These are phyloP conservation scores for Yponomeuta evonymella DNA, from an alignment of 2,888 invertebrate genomes.

Conservation along the genomic window DNA sequence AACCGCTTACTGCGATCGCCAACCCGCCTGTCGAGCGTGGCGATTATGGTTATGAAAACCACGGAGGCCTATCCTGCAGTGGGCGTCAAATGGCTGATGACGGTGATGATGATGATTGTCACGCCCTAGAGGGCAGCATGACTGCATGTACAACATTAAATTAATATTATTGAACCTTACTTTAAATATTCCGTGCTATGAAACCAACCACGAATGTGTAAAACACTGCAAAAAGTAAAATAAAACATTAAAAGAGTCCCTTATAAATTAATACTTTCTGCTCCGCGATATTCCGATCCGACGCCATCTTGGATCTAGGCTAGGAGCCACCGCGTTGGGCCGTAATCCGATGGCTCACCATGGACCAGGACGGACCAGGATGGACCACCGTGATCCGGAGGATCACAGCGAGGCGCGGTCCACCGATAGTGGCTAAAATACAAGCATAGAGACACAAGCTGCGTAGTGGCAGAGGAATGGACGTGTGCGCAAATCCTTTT, in stretches of 20 bases:
- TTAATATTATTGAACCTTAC: no score
- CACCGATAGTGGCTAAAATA: conserved; percentile 43
- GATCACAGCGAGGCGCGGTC: conserved; percentile 22
- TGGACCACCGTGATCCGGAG: no score
- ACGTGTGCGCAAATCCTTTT: background rate
- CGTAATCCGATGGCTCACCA: conserved; percentile 12
- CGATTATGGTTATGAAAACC: no score
- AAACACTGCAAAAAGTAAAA: background rate
- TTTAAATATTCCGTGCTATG: no score
- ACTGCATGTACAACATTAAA: no score
- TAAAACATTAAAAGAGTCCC: background rate
- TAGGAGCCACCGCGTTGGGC: conserved; percentile 23
- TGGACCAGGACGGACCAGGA: conserved; percentile 21
- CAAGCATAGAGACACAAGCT: conserved; percentile 57
- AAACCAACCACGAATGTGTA: background rate
- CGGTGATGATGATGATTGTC: no score
- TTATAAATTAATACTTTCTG: conserved; percentile 15
- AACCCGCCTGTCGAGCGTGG: no score
- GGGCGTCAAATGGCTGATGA: no score
- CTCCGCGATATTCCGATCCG: conserved; percentile 18
- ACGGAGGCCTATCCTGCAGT: no score
- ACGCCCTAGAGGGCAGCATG: no score
- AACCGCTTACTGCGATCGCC: no score
- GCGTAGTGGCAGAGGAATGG: conserved; percentile 38
- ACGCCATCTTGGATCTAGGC: conserved; percentile 24